Base-by-base conservation (phyloP, 2,888 invertebrate species). In the Scaptomyza polygonia region DNA sequence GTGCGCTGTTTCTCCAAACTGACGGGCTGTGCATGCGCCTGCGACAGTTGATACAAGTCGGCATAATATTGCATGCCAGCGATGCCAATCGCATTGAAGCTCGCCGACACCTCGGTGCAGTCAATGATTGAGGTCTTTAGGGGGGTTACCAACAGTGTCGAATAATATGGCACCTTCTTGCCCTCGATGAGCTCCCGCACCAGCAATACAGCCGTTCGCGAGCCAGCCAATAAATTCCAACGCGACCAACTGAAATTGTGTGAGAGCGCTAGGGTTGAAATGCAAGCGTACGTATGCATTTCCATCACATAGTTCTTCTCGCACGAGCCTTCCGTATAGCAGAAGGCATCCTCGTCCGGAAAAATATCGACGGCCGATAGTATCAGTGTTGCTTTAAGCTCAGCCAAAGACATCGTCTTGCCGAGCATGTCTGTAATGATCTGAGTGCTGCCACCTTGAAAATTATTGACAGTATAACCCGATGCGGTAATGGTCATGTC, bases 241-340 rank as follows among this genome's bases (percentile, higher is more conserved):
- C 95, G 93, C 61, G 96, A 96, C 96, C 96, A 97, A 27, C 96
- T 94, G 81, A 97, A 97, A 89, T 95, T 95, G 88, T 95, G 96
- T 11, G 95, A 94, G 1, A 94, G 93, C 9, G 94, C 94, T 12
- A 96, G 90, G 36, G 95, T 93, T 0, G 96, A 96, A 94, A 97
- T 96, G 73, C 96, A 95, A 67, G 94, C 94, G 88, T 96, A 96
- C 43, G 95, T 92, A 91, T 97, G 96, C 68, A 94, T 93, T 89
- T 96, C 96, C 88, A 94, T 93, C 0, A 94, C 93, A 92, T 94
- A 95, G 78, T 96, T 95, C 90, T 96, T 95, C 74, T 94, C 93
- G 81, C 95, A 94, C 36, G 94, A 91, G 2, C 91, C 93, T 86
- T 96, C 95, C 1, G 96, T 92, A 88, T 96, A 95, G 84, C 94